Percentiles rank a stretch among this genome's conserved stretches.
Conservation (phyloP, 2,888 invertebrate genomes). For the Megamerina dolium region DNA sequence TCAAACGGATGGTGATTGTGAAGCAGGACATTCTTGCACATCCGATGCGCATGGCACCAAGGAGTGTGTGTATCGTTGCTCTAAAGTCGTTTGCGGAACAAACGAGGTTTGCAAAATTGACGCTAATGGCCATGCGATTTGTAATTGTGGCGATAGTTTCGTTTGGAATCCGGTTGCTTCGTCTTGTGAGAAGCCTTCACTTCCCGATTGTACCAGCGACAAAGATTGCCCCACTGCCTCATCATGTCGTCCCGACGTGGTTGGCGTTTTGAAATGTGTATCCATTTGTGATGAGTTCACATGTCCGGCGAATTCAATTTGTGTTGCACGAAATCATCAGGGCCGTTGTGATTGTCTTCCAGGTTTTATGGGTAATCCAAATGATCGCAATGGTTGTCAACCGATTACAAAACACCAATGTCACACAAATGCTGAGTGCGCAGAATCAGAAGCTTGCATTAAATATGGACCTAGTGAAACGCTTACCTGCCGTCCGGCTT, state of each 20-base stretch:
- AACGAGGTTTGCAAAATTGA: slow-evolving; percentile 75
- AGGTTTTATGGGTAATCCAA: slow-evolving; percentile 84
- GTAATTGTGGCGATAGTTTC: slow-evolving; percentile 71
- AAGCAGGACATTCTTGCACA: slow-evolving; percentile 64
- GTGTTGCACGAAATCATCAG: slow-evolving; percentile 65
- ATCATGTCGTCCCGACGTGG: slow-evolving; percentile 74
- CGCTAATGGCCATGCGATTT: slow-evolving; percentile 62
- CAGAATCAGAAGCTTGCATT: slow-evolving; percentile 75
- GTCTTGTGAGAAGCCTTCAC: slow-evolving; percentile 77
- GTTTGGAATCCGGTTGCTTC: slow-evolving; percentile 80
- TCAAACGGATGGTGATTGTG: slow-evolving; percentile 65
- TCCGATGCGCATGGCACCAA: slow-evolving; percentile 57
- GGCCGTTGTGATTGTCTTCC: slow-evolving; percentile 77
- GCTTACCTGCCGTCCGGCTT: slow-evolving; percentile 69
- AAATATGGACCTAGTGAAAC: slow-evolving; percentile 54
- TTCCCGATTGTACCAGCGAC: slow-evolving; percentile 71
- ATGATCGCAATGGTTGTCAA: slow-evolving; percentile 81
- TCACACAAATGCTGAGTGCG: slow-evolving; percentile 71
- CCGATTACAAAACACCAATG: slow-evolving; percentile 69
- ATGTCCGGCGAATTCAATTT: slow-evolving; percentile 78
- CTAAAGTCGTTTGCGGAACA: slow-evolving; percentile 72
- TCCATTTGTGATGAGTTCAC: slow-evolving; percentile 74
- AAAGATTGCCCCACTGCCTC: slow-evolving; percentile 64
- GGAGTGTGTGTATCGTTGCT: slow-evolving; percentile 73
- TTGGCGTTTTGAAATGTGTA: slow-evolving; percentile 78